Conservation (phyloP, 1,140 invertebrate species). For the Bombus superbus region DNA sequence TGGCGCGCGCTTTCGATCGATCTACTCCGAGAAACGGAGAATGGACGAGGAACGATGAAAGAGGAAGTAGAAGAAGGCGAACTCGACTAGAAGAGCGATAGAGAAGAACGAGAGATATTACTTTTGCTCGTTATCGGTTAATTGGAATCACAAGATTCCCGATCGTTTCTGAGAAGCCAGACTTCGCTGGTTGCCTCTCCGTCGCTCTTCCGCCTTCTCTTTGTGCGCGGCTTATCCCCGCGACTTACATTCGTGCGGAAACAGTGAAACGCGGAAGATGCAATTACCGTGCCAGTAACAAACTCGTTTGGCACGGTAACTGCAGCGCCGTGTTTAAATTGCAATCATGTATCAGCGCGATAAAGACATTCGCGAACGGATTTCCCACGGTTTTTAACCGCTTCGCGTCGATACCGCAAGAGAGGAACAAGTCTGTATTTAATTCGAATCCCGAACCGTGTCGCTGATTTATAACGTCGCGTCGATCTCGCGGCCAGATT, state of each 20-base stretch:
- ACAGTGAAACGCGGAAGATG: slow-evolving; percentile 46
- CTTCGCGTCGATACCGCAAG: background rate
- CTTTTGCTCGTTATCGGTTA: slow-evolving; percentile 72
- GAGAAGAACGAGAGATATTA: slow-evolving; percentile 56
- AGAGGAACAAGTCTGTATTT: background rate
- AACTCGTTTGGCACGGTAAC: slow-evolving; percentile 56
- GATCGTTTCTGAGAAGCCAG: slow-evolving; percentile 60
- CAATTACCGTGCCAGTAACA: slow-evolving; percentile 62
- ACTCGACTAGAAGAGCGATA: background rate
- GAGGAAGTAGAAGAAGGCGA: background rate
- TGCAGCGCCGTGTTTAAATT: slow-evolving; percentile 46
- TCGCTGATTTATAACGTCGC: slow-evolving; percentile 9
- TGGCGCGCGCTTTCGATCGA: slow-evolving; percentile 40
- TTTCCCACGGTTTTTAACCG: slow-evolving; percentile 27
- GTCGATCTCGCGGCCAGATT: slow-evolving; percentile 21
- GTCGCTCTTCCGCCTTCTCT: slow-evolving; percentile 7
- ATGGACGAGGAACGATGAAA: background rate
- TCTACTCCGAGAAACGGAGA: slow-evolving; percentile 32
- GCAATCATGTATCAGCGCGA: slow-evolving; percentile 54
- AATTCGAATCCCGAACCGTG: slow-evolving; percentile 17
- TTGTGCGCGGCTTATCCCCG: slow-evolving; percentile 57
- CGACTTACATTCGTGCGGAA: slow-evolving; percentile 50
- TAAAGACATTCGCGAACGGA: slow-evolving; percentile 46
- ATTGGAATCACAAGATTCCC: slow-evolving; percentile 70
- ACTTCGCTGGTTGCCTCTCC: background rate